Evolutionary conservation across 2,888 invertebrate species (phyloP).

Genomic region (Idaea biselata): DNA sequence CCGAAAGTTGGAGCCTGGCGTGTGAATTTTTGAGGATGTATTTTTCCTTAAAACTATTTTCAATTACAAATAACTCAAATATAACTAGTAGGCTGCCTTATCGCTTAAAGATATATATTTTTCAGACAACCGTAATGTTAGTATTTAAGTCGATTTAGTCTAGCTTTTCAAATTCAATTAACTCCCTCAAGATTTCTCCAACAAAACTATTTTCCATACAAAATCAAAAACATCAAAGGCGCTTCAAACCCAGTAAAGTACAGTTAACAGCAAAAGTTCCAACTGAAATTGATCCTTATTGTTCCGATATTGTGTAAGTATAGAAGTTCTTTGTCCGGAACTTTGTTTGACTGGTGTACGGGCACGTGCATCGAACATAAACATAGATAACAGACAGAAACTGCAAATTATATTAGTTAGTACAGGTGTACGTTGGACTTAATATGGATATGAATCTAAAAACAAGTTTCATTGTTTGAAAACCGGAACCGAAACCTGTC

Average conservation of each 20-base stretch:
- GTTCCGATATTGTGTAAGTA: neutral
- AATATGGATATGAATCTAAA: slow-evolving; percentile 24
- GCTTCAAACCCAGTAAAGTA: neutral
- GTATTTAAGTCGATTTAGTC: no score
- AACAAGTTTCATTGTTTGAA: no score
- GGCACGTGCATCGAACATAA: slow-evolving; percentile 47
- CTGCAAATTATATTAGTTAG: slow-evolving; percentile 43
- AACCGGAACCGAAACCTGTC: no score
- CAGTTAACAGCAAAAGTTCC: neutral
- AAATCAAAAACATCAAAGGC: neutral
- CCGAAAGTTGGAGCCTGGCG: no score
- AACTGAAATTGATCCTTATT: neutral
- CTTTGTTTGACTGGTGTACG: slow-evolving; percentile 14
- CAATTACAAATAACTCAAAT: no score
- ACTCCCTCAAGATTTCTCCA: no score
- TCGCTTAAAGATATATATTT: no score
- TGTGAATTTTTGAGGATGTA: no score
- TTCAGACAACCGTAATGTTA: no score
- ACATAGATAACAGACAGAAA: slow-evolving; percentile 44
- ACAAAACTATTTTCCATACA: neutral
- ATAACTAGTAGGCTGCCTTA: no score
- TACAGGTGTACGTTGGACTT: slow-evolving; percentile 15
- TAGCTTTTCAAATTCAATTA: no score
- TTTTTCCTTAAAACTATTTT: no score
- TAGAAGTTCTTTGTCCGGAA: neutral